Conservation (phyloP, 2,888 invertebrate genomes). For the Allolobophora icterica region DNA sequence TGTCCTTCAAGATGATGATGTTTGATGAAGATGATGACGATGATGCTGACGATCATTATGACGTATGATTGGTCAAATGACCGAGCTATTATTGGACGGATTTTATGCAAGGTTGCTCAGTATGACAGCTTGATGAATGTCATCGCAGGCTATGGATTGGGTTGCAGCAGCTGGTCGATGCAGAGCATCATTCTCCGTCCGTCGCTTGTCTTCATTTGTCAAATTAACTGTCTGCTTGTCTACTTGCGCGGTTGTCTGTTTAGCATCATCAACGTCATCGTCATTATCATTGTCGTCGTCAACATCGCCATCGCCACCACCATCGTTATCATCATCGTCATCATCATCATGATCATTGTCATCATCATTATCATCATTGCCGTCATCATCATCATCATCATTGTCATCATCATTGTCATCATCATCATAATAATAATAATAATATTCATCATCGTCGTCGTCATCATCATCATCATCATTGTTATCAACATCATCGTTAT, state of each 20-base stretch:
- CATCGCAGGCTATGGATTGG: neutral
- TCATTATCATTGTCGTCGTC: neutral
- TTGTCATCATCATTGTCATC: too few relatives aligned
- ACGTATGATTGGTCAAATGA: neutral
- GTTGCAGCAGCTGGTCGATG: neutral
- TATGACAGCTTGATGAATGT: neutral
- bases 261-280: neutral
- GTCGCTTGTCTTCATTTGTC: neutral
- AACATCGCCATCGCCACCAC: neutral
- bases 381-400: too few relatives aligned
- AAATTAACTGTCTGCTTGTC: constrained; percentile 17
- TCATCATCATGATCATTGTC: neutral
- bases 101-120: neutral
- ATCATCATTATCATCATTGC: neutral
- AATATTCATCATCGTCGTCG: neutral
- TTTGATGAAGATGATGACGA: neutral
- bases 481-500: too few relatives aligned
- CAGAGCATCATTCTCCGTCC: too few relatives aligned
- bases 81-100: neutral
- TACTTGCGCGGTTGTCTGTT: neutral
- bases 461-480: too few relatives aligned
- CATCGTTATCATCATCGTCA: neutral
- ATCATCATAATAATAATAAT: too few relatives aligned
- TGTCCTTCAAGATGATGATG: too few relatives aligned
- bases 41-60: neutral